A percentile compares a stretch with the other conserved stretches of the same genome.
phyloP scores from a whole-genome alignment of 1,140 invertebrate species.

The Wasmannia auropunctata region DNA sequence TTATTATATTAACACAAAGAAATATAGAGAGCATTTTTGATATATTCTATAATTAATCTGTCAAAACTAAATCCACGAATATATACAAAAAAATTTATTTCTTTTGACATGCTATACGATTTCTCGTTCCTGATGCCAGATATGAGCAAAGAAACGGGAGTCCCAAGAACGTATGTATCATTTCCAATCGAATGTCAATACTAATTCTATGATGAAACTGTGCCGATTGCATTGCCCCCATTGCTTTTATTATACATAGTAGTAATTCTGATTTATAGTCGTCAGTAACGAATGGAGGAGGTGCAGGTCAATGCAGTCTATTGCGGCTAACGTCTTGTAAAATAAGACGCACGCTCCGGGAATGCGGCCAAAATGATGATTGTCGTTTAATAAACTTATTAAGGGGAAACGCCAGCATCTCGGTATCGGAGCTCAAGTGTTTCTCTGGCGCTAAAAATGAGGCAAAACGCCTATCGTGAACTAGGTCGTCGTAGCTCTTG shows the following conservation, averaged over 20 bases:
- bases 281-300: conserved; percentile 64
- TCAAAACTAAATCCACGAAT: not conserved
- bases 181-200: conserved; percentile 4
- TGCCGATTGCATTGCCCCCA: conserved; percentile 17
- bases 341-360: conserved; percentile 72
- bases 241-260: conserved; percentile 71
- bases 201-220: not conserved
- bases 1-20: not conserved
- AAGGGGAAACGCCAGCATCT: conserved; percentile 66
- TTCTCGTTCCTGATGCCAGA: not conserved
- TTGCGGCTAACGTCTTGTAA: conserved; percentile 77
- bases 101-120: not conserved
- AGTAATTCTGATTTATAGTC: conserved; percentile 78
- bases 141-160: not conserved
- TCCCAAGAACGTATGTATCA: not conserved
- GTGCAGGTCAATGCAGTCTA: conserved; percentile 76
- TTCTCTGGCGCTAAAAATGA: conserved; percentile 52
- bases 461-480: not conserved
- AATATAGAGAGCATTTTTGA: not conserved
- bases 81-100: not conserved
- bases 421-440: conserved; percentile 36
- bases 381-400: conserved; percentile 78
- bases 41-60: not conserved
- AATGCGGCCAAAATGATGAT: conserved; percentile 82
- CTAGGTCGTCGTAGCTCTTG: conserved; percentile 37